A percentile compares a stretch with the other conserved stretches of the same genome.
Conservation (phyloP, 2,113 vertebrate genomes). For the Scopus umbretta region DNA sequence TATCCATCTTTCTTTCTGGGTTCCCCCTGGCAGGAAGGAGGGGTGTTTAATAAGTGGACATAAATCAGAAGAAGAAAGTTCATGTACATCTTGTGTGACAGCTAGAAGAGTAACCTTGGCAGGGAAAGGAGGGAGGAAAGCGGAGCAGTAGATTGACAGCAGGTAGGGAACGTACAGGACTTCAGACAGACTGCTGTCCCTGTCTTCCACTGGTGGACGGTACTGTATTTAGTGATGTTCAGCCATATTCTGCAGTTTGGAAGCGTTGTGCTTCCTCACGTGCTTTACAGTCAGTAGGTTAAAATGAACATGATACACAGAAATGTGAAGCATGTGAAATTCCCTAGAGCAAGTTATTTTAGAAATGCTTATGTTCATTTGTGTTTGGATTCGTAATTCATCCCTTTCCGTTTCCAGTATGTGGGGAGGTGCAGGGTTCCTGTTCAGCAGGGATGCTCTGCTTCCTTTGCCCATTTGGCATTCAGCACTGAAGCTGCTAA, state of each 20-base stretch:
- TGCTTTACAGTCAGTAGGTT: neutral
- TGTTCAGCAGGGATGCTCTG: neutral
- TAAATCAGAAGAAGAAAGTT: neutral
- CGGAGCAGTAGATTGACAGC: neutral
- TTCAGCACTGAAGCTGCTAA: neutral
- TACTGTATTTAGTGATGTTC: accelerated
- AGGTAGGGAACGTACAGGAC: neutral
- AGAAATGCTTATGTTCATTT: neutral
- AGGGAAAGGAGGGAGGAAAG: neutral
- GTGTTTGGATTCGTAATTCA: neutral
- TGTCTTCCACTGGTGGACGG: neutral
- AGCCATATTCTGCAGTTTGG: neutral
- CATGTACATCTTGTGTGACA: neutral
- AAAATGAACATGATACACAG: neutral
- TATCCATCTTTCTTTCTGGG: neutral
- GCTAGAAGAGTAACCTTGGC: neutral
- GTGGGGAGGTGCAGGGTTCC: neutral
- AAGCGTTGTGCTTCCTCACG: neutral
- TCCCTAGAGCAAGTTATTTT: neutral
- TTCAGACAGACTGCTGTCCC: accelerated
- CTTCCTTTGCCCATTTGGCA: neutral
- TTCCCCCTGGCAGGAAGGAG: conserved; percentile 15
- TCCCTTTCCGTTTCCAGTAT: neutral
- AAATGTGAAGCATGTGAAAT: neutral
- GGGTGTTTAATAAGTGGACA: neutral